Percentiles rank a stretch among this genome's conserved stretches.
phyloP scores from a whole-genome alignment of 2,888 invertebrate species.

The Rhodophaea formosa region DNA sequence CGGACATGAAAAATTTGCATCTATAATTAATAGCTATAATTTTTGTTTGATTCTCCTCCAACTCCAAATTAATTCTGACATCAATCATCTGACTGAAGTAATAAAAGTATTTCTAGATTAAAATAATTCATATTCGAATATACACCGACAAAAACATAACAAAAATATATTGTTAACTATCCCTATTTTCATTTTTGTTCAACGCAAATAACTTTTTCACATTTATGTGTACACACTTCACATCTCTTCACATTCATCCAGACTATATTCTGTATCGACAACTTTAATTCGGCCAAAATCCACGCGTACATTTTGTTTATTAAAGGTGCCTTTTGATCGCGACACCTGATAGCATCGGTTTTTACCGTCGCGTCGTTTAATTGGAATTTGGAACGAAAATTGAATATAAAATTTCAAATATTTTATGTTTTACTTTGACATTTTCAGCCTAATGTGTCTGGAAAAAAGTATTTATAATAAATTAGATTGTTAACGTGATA shows the following conservation, averaged over 20 bases:
- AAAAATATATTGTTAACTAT: no score
- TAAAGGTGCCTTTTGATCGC: slow-evolving; percentile 14
- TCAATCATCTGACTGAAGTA: no score
- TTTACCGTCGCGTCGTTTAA: slow-evolving; percentile 3
- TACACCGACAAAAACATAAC: no score
- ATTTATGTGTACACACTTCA: neutral
- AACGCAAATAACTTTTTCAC: neutral
- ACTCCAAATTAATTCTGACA: no score
- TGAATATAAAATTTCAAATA: neutral
- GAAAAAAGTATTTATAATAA: neutral
- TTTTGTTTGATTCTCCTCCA: no score
- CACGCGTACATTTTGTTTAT: neutral
- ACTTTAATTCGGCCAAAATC: neutral
- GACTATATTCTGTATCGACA: neutral
- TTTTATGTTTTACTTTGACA: neutral
- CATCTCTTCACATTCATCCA: neutral
- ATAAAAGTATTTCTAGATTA: no score
- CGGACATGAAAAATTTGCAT: no score
- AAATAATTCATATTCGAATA: no score
- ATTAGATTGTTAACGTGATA: neutral
- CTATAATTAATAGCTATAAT: no score
- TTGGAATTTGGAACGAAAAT: neutral
- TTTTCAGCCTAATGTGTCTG: neutral
- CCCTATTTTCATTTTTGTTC: neutral
- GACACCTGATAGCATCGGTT: slow-evolving; percentile 18